Base-by-base conservation (phyloP, 2,797 vertebrate species). In the Platalea minor region DNA sequence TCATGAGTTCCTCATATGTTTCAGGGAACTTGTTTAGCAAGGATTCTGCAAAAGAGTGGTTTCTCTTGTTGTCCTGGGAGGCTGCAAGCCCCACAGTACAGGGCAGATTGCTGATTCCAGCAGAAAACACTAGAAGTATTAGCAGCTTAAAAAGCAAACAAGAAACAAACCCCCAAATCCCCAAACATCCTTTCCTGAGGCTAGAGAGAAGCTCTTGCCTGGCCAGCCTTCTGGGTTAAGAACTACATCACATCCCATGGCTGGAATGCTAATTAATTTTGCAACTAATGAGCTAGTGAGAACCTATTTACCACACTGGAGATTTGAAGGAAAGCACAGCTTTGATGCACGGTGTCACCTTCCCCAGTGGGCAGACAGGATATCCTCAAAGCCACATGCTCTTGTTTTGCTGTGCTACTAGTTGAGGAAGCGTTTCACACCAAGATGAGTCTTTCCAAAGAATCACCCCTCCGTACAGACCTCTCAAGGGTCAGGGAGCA, bases 201-300 rank as follows among this genome's bases (percentile, higher is more conserved):
- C 43, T 65, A 57, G 39, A 94, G 39, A 73, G 46, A 78, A 91
- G 39, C 24, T 69, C 31, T 79, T 82, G 56, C 72, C 35, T 63
- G 39, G 33, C 50, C 67, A 90, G 63, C 45, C 76, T 82, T 33
- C 61, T 85, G 75, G 68, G 68, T 85, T 95, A 87, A 84, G 33
- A 91, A 82, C 60, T 60, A 86, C 33, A 78, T 74, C 70, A 70
- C 79, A 68, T 78, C 61, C 43, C 65, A 54, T 1, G 2, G 65
- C 85, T 91, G 79, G 76, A 92, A 80, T 68, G 46, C 41, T 93
- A 93, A 95, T 81, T 89, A 88, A 84, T 91, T 90, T 91, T 96
- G 65, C 39, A 93, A 15, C 37, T 88, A 94, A 92, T 57, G 46
- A 93, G 51, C 56, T 89, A 67, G 43, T 85, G 54, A 75, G 75